Evolutionary conservation across 2,797 vertebrate species (phyloP), one percentile per base, ranked within the genome.

Genomic region (Accipiter minullus): DNA sequence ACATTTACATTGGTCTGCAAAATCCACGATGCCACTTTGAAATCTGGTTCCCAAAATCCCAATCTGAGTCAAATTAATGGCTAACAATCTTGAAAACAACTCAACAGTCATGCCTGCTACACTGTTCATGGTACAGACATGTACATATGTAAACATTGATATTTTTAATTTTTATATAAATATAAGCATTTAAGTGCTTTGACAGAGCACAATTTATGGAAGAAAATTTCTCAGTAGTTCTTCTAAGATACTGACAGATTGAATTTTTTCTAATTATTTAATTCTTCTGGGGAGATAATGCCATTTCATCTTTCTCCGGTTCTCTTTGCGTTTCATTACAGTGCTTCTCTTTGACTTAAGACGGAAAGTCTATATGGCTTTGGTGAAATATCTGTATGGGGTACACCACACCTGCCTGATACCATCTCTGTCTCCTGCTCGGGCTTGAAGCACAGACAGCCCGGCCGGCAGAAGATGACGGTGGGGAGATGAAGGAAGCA

Each of bases 401-500:
- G 48, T 81, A 74, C 62, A 84, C 67, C 63, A 63, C 81, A 88
- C 74, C 68, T 90, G 94, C 82, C 77, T 5, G 83, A 85, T 90
- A 95, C 0, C n/a, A 92, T 95, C 94, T 96, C 88, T 38, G 55
- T 58, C 82, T 91, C 47, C 86, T 89, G 71, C 86, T 90, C 15
- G 11, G n/a, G 79, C 67, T 79, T 55, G 52, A 76, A 88, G 88
- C 88, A 72, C 2, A 93, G 93, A 52, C 74, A 77, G 71, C 56
- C 77, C 36, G 48, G 80, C 77, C 36, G 48, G 80, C 77, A 86
- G 92, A 96, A 92, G 67, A 68, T 26, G 90, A 85, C 32, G 72
- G 66, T 34, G 91, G 21, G 84, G 96, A 96, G 85, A 82, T 74
- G 84, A 91, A 94, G 93, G 87, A 91, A 93, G 83, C 85, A 93